Conservation (phyloP, 2,113 vertebrate genomes). For the Enhydra lutris region DNA sequence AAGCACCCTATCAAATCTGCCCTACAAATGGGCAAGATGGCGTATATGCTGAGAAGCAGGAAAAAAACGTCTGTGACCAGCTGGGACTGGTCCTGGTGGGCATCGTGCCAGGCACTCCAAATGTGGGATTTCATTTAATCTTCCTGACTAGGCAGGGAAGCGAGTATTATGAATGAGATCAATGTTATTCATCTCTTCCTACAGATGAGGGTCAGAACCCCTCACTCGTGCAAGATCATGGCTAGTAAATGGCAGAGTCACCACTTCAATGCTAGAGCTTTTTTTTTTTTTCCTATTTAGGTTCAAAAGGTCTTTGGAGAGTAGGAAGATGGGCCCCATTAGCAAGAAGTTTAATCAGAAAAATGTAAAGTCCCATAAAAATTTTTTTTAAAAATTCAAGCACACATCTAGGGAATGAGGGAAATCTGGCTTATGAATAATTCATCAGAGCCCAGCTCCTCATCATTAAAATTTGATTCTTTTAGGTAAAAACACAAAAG, state of each 20-base stretch:
- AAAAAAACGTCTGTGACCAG: neutral
- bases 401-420: neutral
- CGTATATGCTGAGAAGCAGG: neutral
- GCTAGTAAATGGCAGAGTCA: neutral
- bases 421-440: slow-evolving; percentile 42
- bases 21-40: neutral
- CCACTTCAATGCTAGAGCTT: neutral
- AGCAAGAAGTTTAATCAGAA: slow-evolving; percentile 28
- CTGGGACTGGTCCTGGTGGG: neutral
- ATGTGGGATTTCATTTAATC: neutral
- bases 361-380: neutral
- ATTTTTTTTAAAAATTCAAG: neutral
- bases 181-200: neutral
- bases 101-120: neutral
- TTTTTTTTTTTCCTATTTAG: neutral
- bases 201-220: neutral
- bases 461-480: slow-evolving; percentile 51
- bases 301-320: neutral
- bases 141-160: neutral
- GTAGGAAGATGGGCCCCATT: neutral
- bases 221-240: neutral
- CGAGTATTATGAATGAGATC: accelerated
- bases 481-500: slow-evolving; percentile 14
- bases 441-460: slow-evolving; percentile 34
- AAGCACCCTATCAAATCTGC: neutral